Percentiles rank a stretch among this genome's conserved stretches.
Evolutionary conservation across 2,888 invertebrate species (phyloP).

Genomic region (Acrobasis consociella): DNA sequence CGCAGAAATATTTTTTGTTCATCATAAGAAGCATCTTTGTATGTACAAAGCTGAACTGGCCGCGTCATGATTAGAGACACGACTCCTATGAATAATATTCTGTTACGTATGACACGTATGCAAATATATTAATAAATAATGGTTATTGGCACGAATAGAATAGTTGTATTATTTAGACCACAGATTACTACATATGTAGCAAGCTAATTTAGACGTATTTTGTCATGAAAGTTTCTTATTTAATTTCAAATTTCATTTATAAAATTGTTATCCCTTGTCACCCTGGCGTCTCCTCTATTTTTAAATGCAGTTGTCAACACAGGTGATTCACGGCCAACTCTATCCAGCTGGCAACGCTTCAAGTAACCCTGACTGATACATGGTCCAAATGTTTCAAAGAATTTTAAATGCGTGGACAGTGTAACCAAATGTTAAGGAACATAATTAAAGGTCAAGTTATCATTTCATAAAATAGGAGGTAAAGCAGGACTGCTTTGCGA

Average conservation of each 20-base stretch:
- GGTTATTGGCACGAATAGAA: too few relatives aligned
- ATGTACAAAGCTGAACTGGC: background rate
- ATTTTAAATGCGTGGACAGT: conserved; percentile 2
- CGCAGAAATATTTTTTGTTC: conserved; percentile 16
- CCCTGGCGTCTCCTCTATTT: conserved; percentile 40
- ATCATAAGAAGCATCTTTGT: conserved; percentile 16
- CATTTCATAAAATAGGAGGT: too few relatives aligned
- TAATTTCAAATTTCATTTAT: background rate
- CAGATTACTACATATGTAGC: too few relatives aligned
- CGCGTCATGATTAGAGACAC: conserved; percentile 9
- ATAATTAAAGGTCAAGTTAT: too few relatives aligned
- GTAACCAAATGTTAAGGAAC: background rate
- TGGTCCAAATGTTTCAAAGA: conserved; percentile 26
- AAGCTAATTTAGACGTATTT: too few relatives aligned
- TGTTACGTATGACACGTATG: background rate
- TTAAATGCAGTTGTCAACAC: conserved; percentile 50
- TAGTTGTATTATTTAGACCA: too few relatives aligned
- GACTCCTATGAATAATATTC: conserved; percentile 10
- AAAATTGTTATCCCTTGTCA: conserved; percentile 18
- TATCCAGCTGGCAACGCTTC: conserved; percentile 56
- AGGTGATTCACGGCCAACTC: conserved; percentile 55
- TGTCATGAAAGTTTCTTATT: too few relatives aligned
- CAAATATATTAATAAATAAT: too few relatives aligned
- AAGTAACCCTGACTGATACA: conserved; percentile 54
- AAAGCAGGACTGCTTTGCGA: too few relatives aligned